Base-by-base conservation (phyloP, 2,888 invertebrate species). In the Carabus problematicus region DNA sequence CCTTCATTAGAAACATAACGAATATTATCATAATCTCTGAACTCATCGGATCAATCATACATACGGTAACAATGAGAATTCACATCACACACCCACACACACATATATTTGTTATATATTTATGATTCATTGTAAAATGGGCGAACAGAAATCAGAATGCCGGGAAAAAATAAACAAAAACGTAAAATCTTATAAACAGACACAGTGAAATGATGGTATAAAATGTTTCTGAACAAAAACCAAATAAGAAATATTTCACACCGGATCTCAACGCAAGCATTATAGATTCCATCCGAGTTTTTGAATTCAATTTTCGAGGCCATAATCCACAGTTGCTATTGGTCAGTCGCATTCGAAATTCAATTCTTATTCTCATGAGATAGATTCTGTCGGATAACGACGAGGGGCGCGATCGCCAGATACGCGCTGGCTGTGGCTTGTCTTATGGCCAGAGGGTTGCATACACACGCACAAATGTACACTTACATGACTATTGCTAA, bases 291-390 rank as follows among this genome's bases (percentile, higher is more conserved):
- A 52, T 52, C 52, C 52, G 19, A 82, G 82, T 82, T 82, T 82
- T 81, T 81, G 81, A 82, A 82, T 82, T 82, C 82, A 82, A 82
- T 82, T 82, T 82, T 82, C 82, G 80, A 77, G 77, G 78, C 79
- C 80, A 80, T 80, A 80, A 80, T 79, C 80, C 79, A 79, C 80
- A 79, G 77, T 79, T 76, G 80, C 78, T 79, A 81, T 81, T 81
- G 81, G 81, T 81, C 82, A 81, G 80, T 77, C 78, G 77, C 80
- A 80, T 81, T 81, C 78, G 79, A 78, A 81, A 81, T 82, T 81
- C 82, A 82, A 82, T 82, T 81, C 79, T 79, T 81, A 79, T 80
- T 79, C 80, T 80, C 78, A 71, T 71, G 80, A 81, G 81, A 82
- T 80, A 79, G 79, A 75, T 75, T 74, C 74, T 64, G 72, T 66